phyloP scores from a whole-genome alignment of 2,888 invertebrate species.

The Mythimna lalbum region DNA sequence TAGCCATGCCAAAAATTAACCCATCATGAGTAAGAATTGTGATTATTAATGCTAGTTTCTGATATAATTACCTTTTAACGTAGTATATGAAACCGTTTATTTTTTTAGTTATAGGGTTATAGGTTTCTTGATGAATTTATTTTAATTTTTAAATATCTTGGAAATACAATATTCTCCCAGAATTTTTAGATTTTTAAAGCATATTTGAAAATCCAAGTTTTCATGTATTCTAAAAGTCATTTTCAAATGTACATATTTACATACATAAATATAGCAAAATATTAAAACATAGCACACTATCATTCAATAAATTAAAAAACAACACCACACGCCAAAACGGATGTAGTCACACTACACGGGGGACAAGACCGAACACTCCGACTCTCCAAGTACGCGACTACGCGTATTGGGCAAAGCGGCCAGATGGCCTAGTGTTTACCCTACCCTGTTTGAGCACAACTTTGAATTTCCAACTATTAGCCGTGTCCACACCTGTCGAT shows the following conservation, averaged over 20 bases:
- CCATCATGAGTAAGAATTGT: no score
- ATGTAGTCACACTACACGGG: constrained; percentile 68
- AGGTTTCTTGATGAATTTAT: no score
- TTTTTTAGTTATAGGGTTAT: no score
- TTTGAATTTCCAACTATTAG: constrained; percentile 89
- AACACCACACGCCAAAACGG: constrained; percentile 29
- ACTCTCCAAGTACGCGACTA: constrained; percentile 57
- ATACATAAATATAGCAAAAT: no score
- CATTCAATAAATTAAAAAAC: neutral
- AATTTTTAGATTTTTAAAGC: neutral
- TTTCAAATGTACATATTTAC: no score
- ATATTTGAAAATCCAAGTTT: neutral
- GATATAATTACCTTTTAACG: no score
- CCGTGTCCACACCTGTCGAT: constrained; percentile 85
- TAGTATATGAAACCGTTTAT: no score
- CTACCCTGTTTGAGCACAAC: constrained; percentile 83
- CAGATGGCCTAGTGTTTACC: constrained; percentile 90
- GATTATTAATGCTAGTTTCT: no score
- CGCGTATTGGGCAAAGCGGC: constrained; percentile 78
- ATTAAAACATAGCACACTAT: no score
- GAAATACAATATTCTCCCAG: neutral
- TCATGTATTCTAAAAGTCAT: no score
- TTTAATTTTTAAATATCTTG: no score
- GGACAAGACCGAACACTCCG: constrained; percentile 62
- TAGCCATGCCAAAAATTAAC: no score